Evolutionary conservation across 2,888 invertebrate species (phyloP).

Genomic region (Lamellibrachia columna): DNA sequence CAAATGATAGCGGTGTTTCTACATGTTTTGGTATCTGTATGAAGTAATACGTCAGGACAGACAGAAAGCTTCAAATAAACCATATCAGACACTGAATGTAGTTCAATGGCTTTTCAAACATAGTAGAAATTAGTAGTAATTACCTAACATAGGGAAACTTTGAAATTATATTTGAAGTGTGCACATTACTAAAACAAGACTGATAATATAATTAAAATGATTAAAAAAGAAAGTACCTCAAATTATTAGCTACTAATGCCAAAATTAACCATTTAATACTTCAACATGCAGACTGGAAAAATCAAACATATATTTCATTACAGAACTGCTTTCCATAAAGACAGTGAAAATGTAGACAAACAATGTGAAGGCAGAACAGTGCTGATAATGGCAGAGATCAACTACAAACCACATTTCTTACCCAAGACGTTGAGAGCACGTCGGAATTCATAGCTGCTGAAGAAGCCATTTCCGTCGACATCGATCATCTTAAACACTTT

Average conservation of each 20-base stretch:
- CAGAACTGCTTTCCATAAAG: neutral
- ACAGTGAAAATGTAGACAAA: too few species aligned
- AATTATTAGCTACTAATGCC: neutral
- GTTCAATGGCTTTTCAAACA: too few species aligned
- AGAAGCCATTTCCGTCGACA: slow-evolving; percentile 39
- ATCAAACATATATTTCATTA: neutral
- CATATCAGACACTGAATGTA: too few species aligned
- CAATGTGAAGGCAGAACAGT: neutral
- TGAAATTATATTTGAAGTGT: too few species aligned
- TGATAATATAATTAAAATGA: neutral
- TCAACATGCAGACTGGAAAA: neutral
- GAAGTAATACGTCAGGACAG: too few species aligned
- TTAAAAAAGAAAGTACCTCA: neutral
- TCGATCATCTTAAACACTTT: slow-evolving; percentile 40
- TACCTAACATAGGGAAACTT: too few species aligned
- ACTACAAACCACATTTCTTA: slow-evolving; percentile 22
- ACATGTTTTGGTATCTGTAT: too few species aligned
- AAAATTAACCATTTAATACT: neutral
- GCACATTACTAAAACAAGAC: too few species aligned
- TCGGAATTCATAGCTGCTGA: slow-evolving; percentile 44
- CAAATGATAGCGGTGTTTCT: too few species aligned
- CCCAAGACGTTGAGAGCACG: slow-evolving; percentile 37
- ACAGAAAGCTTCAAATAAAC: too few species aligned
- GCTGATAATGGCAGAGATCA: neutral
- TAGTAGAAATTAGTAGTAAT: too few species aligned